Evolutionary conservation across 2,113 vertebrate genomes (phyloP), one percentile per base, ranked within the genome.

Genomic region (Bostrychus sinensis): DNA sequence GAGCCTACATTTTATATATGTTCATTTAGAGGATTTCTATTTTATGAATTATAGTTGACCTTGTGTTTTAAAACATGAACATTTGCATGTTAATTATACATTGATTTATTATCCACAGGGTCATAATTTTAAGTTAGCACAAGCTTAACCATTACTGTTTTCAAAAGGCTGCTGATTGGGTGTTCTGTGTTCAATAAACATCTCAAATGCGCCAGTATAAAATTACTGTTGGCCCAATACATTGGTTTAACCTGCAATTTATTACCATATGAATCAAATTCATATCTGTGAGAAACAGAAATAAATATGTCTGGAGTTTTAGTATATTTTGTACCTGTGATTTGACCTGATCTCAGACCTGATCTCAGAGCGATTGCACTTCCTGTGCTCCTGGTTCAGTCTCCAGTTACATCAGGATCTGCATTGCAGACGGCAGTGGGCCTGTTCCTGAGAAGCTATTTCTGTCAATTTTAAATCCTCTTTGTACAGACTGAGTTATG

Each of bases 391-490:
- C 65, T 42, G 61, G 58, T 23, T 72, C 36, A 56, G 74, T 66
- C 71, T 89, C 73, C 83, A 61, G 75, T 91, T 89, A 84, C 80
- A 82, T 72, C 70, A 64, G 73, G 62, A 79, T 64, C 81, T 88
- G 81, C 86, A 88, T 63, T 90, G 88, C 83, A 88, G 83, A 82
- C 75, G 72, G 73, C 56, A 81, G 65, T 36, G 65, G 46, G 56
- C 67, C 59, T 20, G 62, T 80, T 78, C 32, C 34, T 20, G 41
- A 46, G 48, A 65, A 62, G 32, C 62, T 32, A 66, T 55, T 50
- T 71, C n/a, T 42, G 1, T 19, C 17, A 1, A 42, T 17, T 54
- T 36, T 16, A 63, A 57, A 61, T 26, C 25, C 61, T 36, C 62
- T 5, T 7, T 16, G 12, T 32, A 46, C 11, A 5, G 0, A 2